These are phyloP conservation scores for Siniperca scherzeri DNA, from an alignment of 2,797 vertebrate species.

Conservation along the genomic window DNA sequence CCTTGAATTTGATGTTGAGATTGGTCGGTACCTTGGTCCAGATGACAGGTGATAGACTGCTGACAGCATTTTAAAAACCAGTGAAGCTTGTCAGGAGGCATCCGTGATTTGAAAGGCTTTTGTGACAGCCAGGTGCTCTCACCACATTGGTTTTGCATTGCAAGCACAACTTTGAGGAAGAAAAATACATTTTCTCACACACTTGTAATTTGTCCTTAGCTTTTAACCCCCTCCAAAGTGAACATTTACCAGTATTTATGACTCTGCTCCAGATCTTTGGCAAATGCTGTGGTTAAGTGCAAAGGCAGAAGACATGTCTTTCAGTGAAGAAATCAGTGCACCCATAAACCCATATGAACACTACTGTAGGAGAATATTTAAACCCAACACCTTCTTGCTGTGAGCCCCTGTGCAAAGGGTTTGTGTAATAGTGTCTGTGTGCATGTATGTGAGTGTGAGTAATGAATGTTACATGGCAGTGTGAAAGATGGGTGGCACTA, in stretches of 20 bases:
- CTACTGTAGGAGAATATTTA: not conserved
- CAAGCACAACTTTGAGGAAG: conserved; percentile 15
- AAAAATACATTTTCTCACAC: not conserved
- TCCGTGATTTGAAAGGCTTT: conserved; percentile 48
- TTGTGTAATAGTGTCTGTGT: not conserved
- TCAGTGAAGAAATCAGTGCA: not conserved
- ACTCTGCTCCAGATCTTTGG: not conserved
- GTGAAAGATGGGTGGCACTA: conserved; percentile 31
- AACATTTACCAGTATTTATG: not conserved
- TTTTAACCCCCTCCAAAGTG: not conserved
- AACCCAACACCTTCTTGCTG: not conserved
- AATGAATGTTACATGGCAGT: not conserved
- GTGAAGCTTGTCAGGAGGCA: conserved; percentile 54
- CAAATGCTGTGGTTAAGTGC: not conserved
- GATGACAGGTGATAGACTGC: conserved; percentile 65
- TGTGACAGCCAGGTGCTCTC: conserved; percentile 34
- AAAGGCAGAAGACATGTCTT: not conserved
- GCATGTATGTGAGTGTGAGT: not conserved
- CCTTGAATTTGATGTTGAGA: conserved; percentile 55
- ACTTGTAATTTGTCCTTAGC: conserved; percentile 1
- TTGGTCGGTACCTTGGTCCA: conserved; percentile 46
- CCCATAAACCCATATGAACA: not conserved
- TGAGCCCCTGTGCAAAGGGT: not conserved
- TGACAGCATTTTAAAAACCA: conserved; percentile 57
- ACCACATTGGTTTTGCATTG: conserved; percentile 14